These are phyloP conservation scores for Carlito syrichta DNA, from an alignment of 2,113 vertebrate genomes.

Conservation along the genomic window DNA sequence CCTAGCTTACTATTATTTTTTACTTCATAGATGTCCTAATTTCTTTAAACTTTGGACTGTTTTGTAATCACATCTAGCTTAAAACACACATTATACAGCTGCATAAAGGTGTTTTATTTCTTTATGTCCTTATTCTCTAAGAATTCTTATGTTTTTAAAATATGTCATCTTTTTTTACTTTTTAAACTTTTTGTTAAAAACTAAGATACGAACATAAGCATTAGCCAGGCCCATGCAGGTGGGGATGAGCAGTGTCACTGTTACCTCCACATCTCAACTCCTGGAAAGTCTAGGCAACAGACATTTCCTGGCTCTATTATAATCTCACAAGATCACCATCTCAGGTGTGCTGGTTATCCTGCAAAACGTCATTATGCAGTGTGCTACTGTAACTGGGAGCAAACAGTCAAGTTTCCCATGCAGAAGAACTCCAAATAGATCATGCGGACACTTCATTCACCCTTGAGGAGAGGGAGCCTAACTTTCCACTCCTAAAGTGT, in stretches of 20 bases:
- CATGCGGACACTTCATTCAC: not conserved
- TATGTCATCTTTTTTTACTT: not conserved
- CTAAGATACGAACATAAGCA: not conserved
- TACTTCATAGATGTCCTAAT: not conserved
- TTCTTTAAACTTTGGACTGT: not conserved
- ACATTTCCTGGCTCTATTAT: not conserved
- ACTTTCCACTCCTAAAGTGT: not conserved
- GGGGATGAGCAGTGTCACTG: not conserved
- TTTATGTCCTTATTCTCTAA: not conserved
- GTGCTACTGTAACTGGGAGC: not conserved
- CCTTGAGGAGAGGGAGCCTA: not conserved
- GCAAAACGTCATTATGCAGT: not conserved
- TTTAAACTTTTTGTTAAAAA: not conserved
- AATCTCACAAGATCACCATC: not conserved
- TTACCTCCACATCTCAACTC: not conserved
- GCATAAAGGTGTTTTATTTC: not conserved
- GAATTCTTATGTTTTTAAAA: not conserved
- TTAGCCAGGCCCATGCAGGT: not conserved
- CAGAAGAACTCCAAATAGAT: not conserved
- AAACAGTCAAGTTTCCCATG: not conserved
- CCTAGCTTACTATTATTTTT: not conserved
- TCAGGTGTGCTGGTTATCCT: not conserved
- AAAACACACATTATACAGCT: not conserved
- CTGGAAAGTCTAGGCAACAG: not conserved
- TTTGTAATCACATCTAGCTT: not conserved